These are phyloP conservation scores for Brachionichthys hirsutus DNA, from an alignment of 2,113 vertebrate species.

Conservation along the genomic window DNA sequence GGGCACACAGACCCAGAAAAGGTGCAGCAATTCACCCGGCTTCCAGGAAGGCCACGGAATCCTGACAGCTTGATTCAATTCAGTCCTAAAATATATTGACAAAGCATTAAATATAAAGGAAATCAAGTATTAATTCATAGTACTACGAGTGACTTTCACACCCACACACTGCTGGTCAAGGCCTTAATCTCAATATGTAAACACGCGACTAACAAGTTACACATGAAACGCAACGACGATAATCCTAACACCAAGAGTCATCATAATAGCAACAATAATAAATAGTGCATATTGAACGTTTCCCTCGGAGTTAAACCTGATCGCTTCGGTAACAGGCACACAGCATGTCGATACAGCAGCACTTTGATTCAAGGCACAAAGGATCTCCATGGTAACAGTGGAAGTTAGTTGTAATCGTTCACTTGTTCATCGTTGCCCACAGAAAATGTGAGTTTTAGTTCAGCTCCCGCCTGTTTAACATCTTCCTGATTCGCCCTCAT, in stretches of 20 bases:
- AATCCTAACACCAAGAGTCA: not conserved
- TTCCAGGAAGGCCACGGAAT: no score
- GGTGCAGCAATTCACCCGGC: no score
- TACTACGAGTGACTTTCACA: not conserved
- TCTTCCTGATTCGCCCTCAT: not conserved
- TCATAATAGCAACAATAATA: no score
- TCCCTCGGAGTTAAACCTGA: not conserved
- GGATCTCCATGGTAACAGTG: not conserved
- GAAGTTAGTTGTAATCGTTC: not conserved
- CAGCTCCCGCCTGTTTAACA: not conserved
- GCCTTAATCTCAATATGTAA: constrained; percentile 33
- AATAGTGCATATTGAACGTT: not conserved
- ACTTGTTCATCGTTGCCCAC: not conserved
- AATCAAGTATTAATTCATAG: constrained; percentile 17
- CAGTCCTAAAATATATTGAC: constrained; percentile 31
- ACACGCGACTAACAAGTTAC: constrained; percentile 23
- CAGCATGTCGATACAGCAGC: no score
- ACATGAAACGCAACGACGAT: not conserved
- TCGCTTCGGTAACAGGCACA: not conserved
- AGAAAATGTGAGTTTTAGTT: constrained; percentile 23
- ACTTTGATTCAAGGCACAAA: not conserved
- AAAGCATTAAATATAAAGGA: constrained; percentile 15
- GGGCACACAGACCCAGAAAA: no score
- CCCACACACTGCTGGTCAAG: constrained; percentile 28
- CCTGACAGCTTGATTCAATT: constrained; percentile 30